These are phyloP conservation scores for Pteria penguin DNA, from an alignment of 2,888 invertebrate genomes.

Conservation along the genomic window DNA sequence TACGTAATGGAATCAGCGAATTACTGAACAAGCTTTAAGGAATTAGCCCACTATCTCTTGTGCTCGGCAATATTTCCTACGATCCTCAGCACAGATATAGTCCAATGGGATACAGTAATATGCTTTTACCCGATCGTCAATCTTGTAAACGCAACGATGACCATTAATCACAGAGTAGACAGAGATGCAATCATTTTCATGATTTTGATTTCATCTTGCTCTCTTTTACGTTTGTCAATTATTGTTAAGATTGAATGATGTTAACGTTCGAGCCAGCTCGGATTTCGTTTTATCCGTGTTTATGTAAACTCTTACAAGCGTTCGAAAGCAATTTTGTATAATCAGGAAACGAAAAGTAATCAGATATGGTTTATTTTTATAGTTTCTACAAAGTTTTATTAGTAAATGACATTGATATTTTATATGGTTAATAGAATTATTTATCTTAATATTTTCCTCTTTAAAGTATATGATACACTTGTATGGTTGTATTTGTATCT, in stretches of 20 bases:
- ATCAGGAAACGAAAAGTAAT: no score
- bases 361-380: no score
- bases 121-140: not conserved
- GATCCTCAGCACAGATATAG: not conserved
- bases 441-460: no score
- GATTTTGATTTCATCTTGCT: not conserved
- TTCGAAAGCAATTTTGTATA: no score
- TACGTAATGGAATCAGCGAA: not conserved
- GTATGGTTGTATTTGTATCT: no score
- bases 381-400: no score
- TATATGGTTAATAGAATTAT: no score
- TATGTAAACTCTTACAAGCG: not conserved
- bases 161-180: slow-evolving; percentile 3
- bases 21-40: slow-evolving; percentile 18
- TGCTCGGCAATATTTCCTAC: not conserved
- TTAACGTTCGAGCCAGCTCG: no score
- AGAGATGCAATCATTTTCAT: not conserved
- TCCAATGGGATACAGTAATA: not conserved
- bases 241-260: not conserved
- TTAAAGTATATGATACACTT: no score
- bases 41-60: slow-evolving; percentile 4
- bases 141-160: slow-evolving; percentile 4
- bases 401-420: no score
- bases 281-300: not conserved
- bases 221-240: not conserved